Base-by-base conservation (phyloP, 2,113 vertebrate genomes). In the Regulus satrapa region DNA sequence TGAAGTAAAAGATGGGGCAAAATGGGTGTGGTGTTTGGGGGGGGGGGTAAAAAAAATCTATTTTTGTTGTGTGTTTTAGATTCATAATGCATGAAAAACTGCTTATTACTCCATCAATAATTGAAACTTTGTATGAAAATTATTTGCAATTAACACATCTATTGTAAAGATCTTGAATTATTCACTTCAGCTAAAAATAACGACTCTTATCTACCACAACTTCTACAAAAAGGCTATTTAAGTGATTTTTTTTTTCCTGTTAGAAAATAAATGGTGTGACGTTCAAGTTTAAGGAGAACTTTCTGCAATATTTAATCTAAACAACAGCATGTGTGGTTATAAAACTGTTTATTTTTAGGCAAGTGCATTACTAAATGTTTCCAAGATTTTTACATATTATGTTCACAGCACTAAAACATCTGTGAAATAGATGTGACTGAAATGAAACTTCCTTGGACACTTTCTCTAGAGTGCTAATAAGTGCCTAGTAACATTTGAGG, bases 321-420 rank as follows among this genome's bases (percentile, higher is more conserved):
- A 97, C 96, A 97, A 96, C 97, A 98, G 96, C 95, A 90, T 97
- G 94, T 95, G 97, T 97, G 96, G 95, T 95, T 97, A 93, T 94
- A 94, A 97, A 96, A 87, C 95, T 98, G 97, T 98, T 98, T 98
- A 98, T 97, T 97, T 98, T 98, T 92, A 98, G 97, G 93, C 95
- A 97, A 97, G 96, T 97, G 96, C 89, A 96, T 97, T 98, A 97
- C 97, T 96, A 97, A 98, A 97, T 91, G 94, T 98, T 98, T 97
- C 96, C 95, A 98, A 96, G 90, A 90, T 97, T 98, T 97, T 97
- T 97, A 94, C 87, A 96, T 96, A 93, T 97, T 98, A 96, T 97
- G 97, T 96, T 96, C 95, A 95, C 59, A 74, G 91, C 10, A 76
- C 90, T 98, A 95, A 97, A 97, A 97, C 97, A 98, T 97, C 96